Conservation (phyloP, 1,140 invertebrate genomes). For the Colletes gigas region DNA sequence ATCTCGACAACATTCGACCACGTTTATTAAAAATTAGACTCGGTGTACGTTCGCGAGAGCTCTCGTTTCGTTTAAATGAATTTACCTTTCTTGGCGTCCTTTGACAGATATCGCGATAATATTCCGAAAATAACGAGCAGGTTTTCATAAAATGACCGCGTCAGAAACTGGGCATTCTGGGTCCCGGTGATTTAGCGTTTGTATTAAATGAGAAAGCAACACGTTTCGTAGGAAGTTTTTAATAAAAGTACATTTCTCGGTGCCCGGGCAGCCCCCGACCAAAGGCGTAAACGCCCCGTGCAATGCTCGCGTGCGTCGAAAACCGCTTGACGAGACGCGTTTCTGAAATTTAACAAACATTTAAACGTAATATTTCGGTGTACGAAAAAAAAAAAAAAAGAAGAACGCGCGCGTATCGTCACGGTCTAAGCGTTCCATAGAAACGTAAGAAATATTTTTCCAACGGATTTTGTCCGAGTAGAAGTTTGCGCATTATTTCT, state of each 20-base stretch:
- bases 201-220: constrained; percentile 1
- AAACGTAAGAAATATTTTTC: constrained; percentile 51
- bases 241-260: constrained; percentile 12
- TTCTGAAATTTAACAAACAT: background rate
- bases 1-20: background rate
- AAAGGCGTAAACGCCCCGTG: background rate
- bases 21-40: background rate
- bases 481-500: constrained; percentile 48
- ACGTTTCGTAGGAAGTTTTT: constrained; percentile 26
- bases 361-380: background rate
- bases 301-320: background rate
- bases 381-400: background rate
- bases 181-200: background rate
- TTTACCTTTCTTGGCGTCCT: background rate
- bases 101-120: background rate
- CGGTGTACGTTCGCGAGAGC: background rate
- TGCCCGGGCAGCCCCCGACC: constrained; percentile 1
- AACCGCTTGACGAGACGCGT: background rate
- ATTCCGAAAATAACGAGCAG: constrained; percentile 9
- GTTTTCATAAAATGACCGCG: background rate
- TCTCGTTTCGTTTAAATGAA: constrained; percentile 10
- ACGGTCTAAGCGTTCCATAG: constrained; percentile 36
- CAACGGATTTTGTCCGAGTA: constrained; percentile 36
- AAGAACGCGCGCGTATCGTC: constrained; percentile 20
- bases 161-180: too few species aligned